Percentiles rank a stretch among this genome's conserved stretches.
Conservation (phyloP, 2,113 vertebrate genomes). For the Lasiurus borealis region DNA sequence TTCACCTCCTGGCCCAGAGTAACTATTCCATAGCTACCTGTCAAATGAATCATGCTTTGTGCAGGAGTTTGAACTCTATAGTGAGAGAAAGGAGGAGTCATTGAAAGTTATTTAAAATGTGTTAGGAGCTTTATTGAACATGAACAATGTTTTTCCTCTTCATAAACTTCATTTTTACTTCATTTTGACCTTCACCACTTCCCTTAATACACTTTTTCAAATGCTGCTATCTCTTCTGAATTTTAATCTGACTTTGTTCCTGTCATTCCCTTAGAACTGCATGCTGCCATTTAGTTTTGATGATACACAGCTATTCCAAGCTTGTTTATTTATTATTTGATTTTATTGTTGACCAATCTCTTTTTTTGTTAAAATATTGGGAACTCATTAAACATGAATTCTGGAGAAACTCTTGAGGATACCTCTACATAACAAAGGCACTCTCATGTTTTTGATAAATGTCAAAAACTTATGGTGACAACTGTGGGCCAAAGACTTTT, state of each 20-base stretch:
- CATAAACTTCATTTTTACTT: background rate
- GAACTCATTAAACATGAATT: slow-evolving; percentile 56
- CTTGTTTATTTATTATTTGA: no score
- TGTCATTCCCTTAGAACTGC: background rate
- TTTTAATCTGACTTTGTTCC: background rate
- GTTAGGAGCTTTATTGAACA: background rate
- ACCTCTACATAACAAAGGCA: background rate
- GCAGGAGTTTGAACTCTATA: background rate
- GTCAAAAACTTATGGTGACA: slow-evolving; percentile 3
- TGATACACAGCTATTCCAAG: background rate
- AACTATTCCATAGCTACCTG: background rate
- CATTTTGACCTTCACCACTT: background rate
- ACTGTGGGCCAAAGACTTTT: slow-evolving; percentile 5
- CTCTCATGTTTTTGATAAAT: slow-evolving; percentile 51
- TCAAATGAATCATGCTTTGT: background rate
- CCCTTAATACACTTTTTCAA: background rate
- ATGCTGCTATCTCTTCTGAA: background rate
- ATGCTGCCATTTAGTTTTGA: slow-evolving; percentile 23
- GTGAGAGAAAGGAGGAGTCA: background rate
- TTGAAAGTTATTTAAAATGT: background rate
- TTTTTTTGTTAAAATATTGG: slow-evolving; percentile 47
- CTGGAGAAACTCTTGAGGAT: slow-evolving; percentile 1
- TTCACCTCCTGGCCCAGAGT: background rate
- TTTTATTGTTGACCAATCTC: background rate
- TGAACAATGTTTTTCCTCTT: background rate